Conservation (phyloP, 2,113 vertebrate genomes). For the Gavia stellata region DNA sequence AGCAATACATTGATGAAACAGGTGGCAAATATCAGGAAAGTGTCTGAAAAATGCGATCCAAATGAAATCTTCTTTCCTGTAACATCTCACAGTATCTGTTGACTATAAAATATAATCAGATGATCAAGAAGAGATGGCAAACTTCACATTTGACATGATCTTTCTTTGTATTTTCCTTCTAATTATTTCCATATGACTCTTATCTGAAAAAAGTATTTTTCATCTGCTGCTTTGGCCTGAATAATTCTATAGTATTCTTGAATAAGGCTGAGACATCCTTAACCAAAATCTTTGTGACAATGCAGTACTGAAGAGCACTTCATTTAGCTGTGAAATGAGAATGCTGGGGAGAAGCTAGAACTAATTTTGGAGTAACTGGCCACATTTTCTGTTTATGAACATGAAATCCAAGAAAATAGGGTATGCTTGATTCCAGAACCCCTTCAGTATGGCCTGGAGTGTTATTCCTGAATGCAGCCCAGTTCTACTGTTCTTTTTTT, state of each 20-base stretch:
- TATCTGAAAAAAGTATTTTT: neutral
- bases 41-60: neutral
- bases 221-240: slow-evolving; percentile 29
- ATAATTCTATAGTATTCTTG: slow-evolving; percentile 45
- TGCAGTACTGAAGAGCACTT: neutral
- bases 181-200: slow-evolving; percentile 50
- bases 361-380: neutral
- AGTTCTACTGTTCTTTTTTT: neutral
- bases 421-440: neutral
- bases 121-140: slow-evolving; percentile 21
- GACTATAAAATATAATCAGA: neutral
- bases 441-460: neutral
- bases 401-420: neutral
- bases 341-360: neutral
- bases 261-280: neutral
- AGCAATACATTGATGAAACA: neutral
- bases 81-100: neutral
- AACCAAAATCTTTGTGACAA: slow-evolving; percentile 16
- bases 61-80: neutral
- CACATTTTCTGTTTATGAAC: neutral
- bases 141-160: neutral
- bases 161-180: slow-evolving; percentile 32
- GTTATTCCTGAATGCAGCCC: neutral
- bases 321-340: neutral
- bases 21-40: neutral